Conservation (phyloP, 2,797 vertebrate genomes). For the Pygocentrus nattereri region DNA sequence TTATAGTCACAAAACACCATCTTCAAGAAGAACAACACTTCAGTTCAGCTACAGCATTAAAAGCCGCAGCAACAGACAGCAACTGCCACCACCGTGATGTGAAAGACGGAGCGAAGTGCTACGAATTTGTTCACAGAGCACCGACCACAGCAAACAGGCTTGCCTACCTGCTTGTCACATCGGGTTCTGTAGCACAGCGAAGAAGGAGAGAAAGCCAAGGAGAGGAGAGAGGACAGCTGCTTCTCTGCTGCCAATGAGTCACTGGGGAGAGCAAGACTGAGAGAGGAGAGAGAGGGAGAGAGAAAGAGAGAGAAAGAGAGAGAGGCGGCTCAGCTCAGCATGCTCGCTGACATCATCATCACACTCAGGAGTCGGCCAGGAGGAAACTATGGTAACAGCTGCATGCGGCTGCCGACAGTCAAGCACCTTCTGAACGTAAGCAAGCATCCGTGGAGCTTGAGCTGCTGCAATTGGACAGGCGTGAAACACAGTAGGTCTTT, state of each 20-base stretch:
- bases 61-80: background rate
- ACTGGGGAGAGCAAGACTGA: slow-evolving; percentile 52
- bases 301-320: slow-evolving; percentile 37
- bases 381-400: slow-evolving; percentile 64
- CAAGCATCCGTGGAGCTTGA: slow-evolving; percentile 28
- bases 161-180: slow-evolving; percentile 52
- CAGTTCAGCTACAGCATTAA: background rate
- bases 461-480: slow-evolving; percentile 26
- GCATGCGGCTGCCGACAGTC: slow-evolving; percentile 32
- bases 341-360: slow-evolving; percentile 79
- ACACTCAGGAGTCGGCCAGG: slow-evolving; percentile 51
- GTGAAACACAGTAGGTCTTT: slow-evolving; percentile 13
- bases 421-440: slow-evolving; percentile 38
- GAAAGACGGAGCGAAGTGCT: slow-evolving; percentile 7
- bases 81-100: background rate
- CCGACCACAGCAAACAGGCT: background rate
- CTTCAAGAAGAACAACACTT: background rate
- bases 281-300: background rate
- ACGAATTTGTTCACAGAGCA: background rate
- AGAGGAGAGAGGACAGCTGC: slow-evolving; percentile 45
- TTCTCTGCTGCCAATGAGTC: slow-evolving; percentile 58
- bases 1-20: background rate
- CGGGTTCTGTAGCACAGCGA: slow-evolving; percentile 5
- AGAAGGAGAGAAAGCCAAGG: slow-evolving; percentile 27
- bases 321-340: slow-evolving; percentile 74